Conservation (phyloP, 2,888 invertebrate genomes). For the Crepidodera aurea region DNA sequence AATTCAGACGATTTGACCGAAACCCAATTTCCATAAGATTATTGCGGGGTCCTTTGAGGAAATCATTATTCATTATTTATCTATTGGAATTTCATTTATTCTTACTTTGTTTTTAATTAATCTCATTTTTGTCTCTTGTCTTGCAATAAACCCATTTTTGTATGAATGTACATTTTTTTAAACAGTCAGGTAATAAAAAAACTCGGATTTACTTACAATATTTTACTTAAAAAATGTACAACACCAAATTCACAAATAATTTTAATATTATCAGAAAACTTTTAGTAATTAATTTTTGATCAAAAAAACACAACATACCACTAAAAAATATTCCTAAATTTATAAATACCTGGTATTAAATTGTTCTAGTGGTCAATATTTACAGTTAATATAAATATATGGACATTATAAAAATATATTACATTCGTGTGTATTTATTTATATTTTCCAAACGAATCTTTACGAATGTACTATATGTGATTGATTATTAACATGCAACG, state of each 20-base stretch:
- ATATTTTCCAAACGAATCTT: neutral
- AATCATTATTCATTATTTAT: too few species aligned
- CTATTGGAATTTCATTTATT: too few species aligned
- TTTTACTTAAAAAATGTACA: conserved; percentile 14
- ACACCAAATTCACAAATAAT: conserved; percentile 11
- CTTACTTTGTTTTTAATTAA: too few species aligned
- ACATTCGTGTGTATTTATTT: neutral
- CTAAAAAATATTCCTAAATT: neutral
- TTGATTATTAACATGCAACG: neutral
- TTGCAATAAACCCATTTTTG: too few species aligned
- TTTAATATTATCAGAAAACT: neutral
- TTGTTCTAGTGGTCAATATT: neutral
- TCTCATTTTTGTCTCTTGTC: too few species aligned
- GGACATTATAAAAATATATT: neutral
- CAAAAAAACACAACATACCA: neutral
- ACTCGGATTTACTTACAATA: too few species aligned
- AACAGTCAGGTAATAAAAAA: too few species aligned
- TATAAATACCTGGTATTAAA: neutral
- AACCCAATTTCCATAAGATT: too few species aligned
- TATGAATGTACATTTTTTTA: too few species aligned
- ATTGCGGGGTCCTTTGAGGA: too few species aligned
- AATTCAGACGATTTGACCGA: too few species aligned
- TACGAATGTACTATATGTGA: neutral
- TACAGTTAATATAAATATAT: neutral
- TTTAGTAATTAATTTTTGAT: neutral